Evolutionary conservation across 2,888 invertebrate species (phyloP).

Genomic region (Iphiclides podalirius): DNA sequence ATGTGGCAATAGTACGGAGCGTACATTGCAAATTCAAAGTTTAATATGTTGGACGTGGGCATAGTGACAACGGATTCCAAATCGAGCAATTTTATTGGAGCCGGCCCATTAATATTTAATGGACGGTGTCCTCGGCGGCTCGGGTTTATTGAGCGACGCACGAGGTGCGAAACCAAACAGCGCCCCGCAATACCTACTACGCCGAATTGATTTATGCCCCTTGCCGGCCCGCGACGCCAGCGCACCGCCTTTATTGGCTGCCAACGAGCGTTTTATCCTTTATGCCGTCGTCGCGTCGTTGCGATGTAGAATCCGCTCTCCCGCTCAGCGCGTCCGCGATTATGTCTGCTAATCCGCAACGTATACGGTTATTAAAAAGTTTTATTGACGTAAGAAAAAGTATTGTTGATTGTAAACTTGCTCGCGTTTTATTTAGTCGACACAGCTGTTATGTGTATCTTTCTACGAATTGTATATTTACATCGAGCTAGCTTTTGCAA

Average conservation of each 20-base stretch:
- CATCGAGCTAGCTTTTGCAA: too few species aligned
- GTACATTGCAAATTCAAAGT: conserved; percentile 20
- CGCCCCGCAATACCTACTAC: conserved; percentile 39
- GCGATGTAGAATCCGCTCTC: too few species aligned
- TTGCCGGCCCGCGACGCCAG: conserved; percentile 17
- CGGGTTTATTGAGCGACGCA: conserved; percentile 45
- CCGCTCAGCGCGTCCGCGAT: background rate
- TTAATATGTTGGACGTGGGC: conserved; percentile 33
- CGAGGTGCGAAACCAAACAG: conserved; percentile 51
- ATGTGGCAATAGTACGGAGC: conserved; percentile 5
- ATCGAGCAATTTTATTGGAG: conserved; percentile 45
- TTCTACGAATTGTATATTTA: too few species aligned
- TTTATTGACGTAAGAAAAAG: too few species aligned
- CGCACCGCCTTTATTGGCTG: conserved; percentile 14
- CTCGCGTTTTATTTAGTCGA: too few species aligned
- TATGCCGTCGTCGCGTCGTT: background rate
- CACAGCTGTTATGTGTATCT: too few species aligned
- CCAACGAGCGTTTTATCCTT: conserved; percentile 10
- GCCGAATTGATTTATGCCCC: conserved; percentile 48
- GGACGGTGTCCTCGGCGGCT: conserved; percentile 36
- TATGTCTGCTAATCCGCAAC: too few species aligned
- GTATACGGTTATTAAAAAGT: too few species aligned
- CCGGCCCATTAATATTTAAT: conserved; percentile 48
- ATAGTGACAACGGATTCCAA: conserved; percentile 33
- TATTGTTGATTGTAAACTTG: too few species aligned